phyloP scores from a whole-genome alignment of 2,888 invertebrate species.

The Sussaba pulchella region DNA sequence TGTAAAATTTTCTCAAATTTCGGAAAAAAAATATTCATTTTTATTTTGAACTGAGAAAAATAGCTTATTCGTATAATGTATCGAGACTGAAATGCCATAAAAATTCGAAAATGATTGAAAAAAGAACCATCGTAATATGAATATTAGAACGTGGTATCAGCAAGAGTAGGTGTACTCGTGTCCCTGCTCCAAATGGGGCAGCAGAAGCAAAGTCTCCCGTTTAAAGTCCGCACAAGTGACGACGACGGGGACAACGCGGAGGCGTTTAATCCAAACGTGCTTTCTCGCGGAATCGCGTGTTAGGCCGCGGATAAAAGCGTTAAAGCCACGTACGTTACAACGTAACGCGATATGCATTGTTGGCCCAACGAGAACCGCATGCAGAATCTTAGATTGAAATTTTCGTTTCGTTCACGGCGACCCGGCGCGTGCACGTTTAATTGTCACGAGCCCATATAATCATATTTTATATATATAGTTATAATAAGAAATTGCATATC shows the following conservation, averaged over 20 bases:
- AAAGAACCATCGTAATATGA: background rate
- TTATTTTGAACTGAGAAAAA: too few species aligned
- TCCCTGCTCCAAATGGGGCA: background rate
- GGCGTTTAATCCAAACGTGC: slow-evolving; percentile 57
- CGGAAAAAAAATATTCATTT: too few species aligned
- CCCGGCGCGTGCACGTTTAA: slow-evolving; percentile 50
- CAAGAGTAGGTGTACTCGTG: slow-evolving; percentile 3
- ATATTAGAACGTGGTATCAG: slow-evolving; percentile 9
- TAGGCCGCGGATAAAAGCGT: slow-evolving; percentile 28
- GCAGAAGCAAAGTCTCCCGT: slow-evolving; percentile 2
- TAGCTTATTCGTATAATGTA: too few species aligned
- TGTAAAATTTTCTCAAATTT: too few species aligned
- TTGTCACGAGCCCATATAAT: slow-evolving; percentile 48
- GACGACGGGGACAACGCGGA: slow-evolving; percentile 41
- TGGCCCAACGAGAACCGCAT: slow-evolving; percentile 37
- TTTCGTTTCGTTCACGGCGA: slow-evolving; percentile 32
- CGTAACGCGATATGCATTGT: slow-evolving; percentile 13
- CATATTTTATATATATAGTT: too few species aligned
- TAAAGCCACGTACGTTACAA: slow-evolving; percentile 20
- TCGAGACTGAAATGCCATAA: too few species aligned
- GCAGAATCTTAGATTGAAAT: slow-evolving; percentile 52
- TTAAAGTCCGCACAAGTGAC: slow-evolving; percentile 33
- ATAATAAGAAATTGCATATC: background rate
- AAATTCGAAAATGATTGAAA: background rate
- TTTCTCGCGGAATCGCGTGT: slow-evolving; percentile 53